Evolutionary conservation across 2,113 vertebrate species (phyloP), one percentile per base, ranked within the genome.

Genomic region (Stercorarius parasiticus): DNA sequence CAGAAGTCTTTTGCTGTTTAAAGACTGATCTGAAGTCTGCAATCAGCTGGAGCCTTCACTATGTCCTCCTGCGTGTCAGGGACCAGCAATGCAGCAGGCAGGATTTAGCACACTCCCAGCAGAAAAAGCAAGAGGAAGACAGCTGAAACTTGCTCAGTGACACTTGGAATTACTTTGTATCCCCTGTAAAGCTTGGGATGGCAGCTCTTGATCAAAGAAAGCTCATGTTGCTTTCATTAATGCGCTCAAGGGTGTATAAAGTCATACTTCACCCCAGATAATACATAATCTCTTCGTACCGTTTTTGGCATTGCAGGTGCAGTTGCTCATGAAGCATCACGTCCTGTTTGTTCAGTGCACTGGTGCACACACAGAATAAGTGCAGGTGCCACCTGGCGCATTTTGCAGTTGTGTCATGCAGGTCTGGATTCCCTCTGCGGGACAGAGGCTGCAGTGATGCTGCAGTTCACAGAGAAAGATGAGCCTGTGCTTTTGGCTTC

Each of bases 121-220:
- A 78, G 67, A 82, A 59, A 80, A 49, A 52, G 13, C 42, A 66
- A 50, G 59, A 19, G 42, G 73, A 65, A 78, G 42, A 43, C 13
- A 30, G 22, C 4, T 0, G 0, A 47, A 78, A 62, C 45, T 27
- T 62, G 8, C n/a, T 71, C 66, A 67, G 45, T 34, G 67, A 49
- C 21, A 13, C 45, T 49, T 62, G 36, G 17, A 66, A 82, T 69
- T 69, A 42, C 36, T 23, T 62, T 91, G n/a, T 58, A 36, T 87
- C 42, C 42, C 42, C 40, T 83, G 52, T 70, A 83, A 64, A 73
- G 85, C 59, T 92, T 89, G 65, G 49, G 43, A 42, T 67, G 73
- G 76, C 53, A 71, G 90, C 55, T 74, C 29, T 36, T 91, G 61
- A 93, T 95, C 80, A 93, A 91, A 83, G 73, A 95, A 53, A 50